These are phyloP conservation scores for Sebastes miniatus DNA, from an alignment of 2,797 vertebrate species.

Conservation along the genomic window DNA sequence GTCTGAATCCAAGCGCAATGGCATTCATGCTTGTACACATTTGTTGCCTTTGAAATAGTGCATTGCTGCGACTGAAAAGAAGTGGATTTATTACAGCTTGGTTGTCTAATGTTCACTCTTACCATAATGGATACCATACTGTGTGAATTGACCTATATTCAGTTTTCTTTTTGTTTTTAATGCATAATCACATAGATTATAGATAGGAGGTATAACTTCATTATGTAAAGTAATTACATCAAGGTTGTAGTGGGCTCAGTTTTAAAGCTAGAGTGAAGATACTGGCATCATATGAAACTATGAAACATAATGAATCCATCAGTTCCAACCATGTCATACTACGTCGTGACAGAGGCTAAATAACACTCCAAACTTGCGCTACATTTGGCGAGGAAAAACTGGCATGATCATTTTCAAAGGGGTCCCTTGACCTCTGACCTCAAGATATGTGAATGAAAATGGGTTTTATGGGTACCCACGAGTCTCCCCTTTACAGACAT, in stretches of 20 bases:
- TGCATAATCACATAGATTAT: not conserved
- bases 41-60: not conserved
- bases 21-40: not conserved
- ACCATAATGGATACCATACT: not conserved
- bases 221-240: not conserved
- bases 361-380: no score
- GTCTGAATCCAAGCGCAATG: conserved; percentile 23
- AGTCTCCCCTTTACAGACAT: no score
- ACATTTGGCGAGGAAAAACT: no score
- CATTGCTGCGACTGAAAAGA: not conserved
- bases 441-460: no score
- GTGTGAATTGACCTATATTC: not conserved
- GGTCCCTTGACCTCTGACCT: no score
- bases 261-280: no score
- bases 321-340: no score
- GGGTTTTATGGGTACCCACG: no score
- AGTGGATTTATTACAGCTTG: not conserved
- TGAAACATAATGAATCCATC: no score
- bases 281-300: no score
- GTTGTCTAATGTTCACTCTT: not conserved
- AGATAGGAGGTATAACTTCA: not conserved
- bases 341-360: no score
- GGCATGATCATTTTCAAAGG: no score
- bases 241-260: not conserved
- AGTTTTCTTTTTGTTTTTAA: not conserved